A percentile compares a stretch with the other conserved stretches of the same genome.
Conservation (phyloP, 2,113 vertebrate genomes). For the Oplegnathus fasciatus region DNA sequence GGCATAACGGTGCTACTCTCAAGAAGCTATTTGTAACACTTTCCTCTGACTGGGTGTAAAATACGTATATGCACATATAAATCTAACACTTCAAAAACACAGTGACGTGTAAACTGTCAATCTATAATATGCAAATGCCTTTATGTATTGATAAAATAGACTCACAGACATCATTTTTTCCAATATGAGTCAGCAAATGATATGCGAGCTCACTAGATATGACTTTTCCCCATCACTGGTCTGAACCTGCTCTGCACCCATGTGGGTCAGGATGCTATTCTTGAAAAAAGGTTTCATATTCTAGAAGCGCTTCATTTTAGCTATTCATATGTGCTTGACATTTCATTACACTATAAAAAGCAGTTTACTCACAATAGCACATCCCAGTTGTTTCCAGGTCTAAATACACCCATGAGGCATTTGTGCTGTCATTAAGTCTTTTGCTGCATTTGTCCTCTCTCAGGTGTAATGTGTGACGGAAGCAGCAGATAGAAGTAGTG, state of each 20-base stretch:
- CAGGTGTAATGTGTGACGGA: constrained; percentile 19
- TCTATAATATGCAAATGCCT: background rate
- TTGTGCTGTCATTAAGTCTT: constrained; percentile 23
- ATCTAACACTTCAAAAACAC: background rate
- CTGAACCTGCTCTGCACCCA: constrained; percentile 56
- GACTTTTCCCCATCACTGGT: constrained; percentile 32
- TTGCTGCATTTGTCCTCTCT: constrained; percentile 11
- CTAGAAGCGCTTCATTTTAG: constrained; percentile 74
- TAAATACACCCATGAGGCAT: constrained; percentile 57
- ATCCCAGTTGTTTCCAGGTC: constrained; percentile 66
- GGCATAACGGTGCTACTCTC: constrained; percentile 53
- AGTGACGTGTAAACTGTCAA: background rate
- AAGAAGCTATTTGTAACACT: constrained; percentile 40
- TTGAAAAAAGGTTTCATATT: constrained; percentile 77
- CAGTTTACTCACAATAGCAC: constrained; percentile 71
- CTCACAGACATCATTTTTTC: constrained; percentile 8
- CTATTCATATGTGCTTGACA: constrained; percentile 53
- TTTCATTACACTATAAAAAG: constrained; percentile 75
- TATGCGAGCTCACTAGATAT: constrained; percentile 35
- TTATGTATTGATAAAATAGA: constrained; percentile 13
- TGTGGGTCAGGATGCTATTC: constrained; percentile 76
- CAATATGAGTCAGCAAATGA: constrained; percentile 18
- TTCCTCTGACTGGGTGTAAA: background rate
- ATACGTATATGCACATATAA: background rate
- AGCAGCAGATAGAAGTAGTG: constrained; percentile 12